Percentiles rank a stretch among this genome's conserved stretches.
phyloP scores from a whole-genome alignment of 1,140 invertebrate genomes.

The Reticulitermes speratus region DNA sequence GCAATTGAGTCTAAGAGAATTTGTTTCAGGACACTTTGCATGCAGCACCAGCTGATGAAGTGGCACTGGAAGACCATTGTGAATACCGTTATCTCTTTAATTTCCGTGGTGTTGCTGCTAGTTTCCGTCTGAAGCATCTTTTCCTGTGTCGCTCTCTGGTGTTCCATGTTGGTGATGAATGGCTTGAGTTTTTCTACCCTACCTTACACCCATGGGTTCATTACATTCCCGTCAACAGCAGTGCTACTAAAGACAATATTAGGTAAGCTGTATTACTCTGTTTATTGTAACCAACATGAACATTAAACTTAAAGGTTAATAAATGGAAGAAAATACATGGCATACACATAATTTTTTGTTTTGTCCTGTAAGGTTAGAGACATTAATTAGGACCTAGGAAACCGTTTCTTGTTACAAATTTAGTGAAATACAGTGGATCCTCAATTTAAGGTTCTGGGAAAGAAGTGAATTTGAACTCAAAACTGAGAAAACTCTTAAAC shows the following conservation, averaged over 20 bases:
- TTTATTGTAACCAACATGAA: neutral
- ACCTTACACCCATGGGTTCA: conserved; percentile 93
- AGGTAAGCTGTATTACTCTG: conserved; percentile 44
- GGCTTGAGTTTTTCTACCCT: conserved; percentile 95
- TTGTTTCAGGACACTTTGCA: conserved; percentile 74
- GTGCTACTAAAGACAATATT: conserved; percentile 66
- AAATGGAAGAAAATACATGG: conserved; percentile 20
- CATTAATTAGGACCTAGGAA: too few species aligned
- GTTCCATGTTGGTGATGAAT: conserved; percentile 92
- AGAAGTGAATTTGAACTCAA: too few species aligned
- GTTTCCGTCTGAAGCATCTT: conserved; percentile 95
- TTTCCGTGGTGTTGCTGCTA: conserved; percentile 93
- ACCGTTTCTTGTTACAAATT: too few species aligned
- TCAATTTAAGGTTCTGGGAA: too few species aligned
- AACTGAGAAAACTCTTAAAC: too few species aligned
- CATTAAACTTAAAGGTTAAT: conserved; percentile 21
- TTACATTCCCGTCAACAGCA: conserved; percentile 83
- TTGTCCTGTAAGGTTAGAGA: too few species aligned
- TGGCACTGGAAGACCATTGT: conserved; percentile 90
- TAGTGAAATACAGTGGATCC: too few species aligned
- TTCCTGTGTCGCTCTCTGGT: conserved; percentile 94
- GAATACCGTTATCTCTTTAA: conserved; percentile 95
- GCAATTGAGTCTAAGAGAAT: neutral
- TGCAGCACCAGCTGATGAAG: conserved; percentile 78
- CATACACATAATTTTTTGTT: too few species aligned